A percentile compares a stretch with the other conserved stretches of the same genome.
Conservation (phyloP, 1,140 invertebrate genomes). For the Zaprionus gabonicus region DNA sequence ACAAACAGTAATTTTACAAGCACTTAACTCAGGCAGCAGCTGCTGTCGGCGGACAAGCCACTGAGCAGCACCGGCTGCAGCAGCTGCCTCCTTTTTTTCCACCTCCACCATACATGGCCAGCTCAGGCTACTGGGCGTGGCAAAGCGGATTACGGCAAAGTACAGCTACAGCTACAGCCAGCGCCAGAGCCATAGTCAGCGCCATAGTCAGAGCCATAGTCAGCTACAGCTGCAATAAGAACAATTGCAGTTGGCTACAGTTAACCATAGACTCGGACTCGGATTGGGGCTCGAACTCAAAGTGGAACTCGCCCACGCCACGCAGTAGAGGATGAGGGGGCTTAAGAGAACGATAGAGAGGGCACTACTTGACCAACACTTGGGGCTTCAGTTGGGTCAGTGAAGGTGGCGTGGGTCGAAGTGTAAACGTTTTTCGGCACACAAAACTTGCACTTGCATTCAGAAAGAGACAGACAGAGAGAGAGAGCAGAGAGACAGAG, state of each 20-base stretch:
- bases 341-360: background rate
- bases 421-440: slow-evolving; percentile 56
- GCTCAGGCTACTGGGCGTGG: slow-evolving; percentile 36
- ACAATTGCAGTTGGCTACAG: slow-evolving; percentile 23
- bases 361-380: slow-evolving; percentile 59
- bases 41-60: slow-evolving; percentile 25
- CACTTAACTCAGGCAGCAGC: slow-evolving; percentile 63
- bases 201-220: background rate
- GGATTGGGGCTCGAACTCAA: slow-evolving; percentile 4
- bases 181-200: background rate
- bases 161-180: background rate
- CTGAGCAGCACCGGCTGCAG: slow-evolving; percentile 22
- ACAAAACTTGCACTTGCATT: slow-evolving; percentile 19
- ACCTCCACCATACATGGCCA: slow-evolving; percentile 24
- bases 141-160: slow-evolving; percentile 69
- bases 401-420: slow-evolving; percentile 36
- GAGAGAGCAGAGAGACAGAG: no score
- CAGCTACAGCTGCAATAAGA: slow-evolving; percentile 31
- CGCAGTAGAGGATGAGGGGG: background rate
- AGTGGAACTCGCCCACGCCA: background rate
- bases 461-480: background rate
- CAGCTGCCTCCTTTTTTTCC: background rate
- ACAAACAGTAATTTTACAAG: slow-evolving; percentile 78
- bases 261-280: slow-evolving; percentile 37
- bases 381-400: slow-evolving; percentile 39